Percentiles rank a stretch among this genome's conserved stretches.
Evolutionary conservation across 2,888 invertebrate species (phyloP).

Genomic region (Pyrocoelia pectoralis): DNA sequence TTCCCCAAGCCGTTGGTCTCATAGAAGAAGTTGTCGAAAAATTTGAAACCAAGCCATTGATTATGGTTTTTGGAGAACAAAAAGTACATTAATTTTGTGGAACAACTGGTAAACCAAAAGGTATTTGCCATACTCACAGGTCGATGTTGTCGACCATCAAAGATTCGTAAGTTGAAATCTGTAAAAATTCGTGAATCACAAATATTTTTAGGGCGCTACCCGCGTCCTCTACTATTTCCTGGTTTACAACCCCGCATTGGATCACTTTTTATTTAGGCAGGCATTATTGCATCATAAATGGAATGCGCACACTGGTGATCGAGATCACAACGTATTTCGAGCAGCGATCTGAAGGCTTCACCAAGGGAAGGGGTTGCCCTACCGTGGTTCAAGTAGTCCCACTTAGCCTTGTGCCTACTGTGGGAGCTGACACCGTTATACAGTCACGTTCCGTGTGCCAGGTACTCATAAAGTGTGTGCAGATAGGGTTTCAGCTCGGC

Average conservation of each 20-base stretch:
- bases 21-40: neutral
- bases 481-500: conserved; percentile 61
- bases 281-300: neutral
- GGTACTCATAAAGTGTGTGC: conserved; percentile 47
- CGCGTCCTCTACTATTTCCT: neutral
- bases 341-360: conserved; percentile 12
- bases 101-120: conserved; percentile 56
- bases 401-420: conserved; percentile 48
- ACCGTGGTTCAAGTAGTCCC: conserved; percentile 46
- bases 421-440: conserved; percentile 54
- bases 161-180: neutral
- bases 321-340: conserved; percentile 43
- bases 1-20: neutral
- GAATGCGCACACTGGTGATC: neutral
- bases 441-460: conserved; percentile 52
- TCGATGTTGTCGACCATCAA: neutral
- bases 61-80: conserved; percentile 8
- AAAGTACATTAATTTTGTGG: conserved; percentile 23
- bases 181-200: no score
- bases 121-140: conserved; percentile 40
- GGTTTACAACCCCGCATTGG: neutral
- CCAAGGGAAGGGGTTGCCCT: conserved; percentile 37
- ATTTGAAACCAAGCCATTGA: no score
- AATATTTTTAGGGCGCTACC: neutral
- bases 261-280: neutral